Conservation (phyloP, 2,888 invertebrate species). For the Trichopria drosophilae region DNA sequence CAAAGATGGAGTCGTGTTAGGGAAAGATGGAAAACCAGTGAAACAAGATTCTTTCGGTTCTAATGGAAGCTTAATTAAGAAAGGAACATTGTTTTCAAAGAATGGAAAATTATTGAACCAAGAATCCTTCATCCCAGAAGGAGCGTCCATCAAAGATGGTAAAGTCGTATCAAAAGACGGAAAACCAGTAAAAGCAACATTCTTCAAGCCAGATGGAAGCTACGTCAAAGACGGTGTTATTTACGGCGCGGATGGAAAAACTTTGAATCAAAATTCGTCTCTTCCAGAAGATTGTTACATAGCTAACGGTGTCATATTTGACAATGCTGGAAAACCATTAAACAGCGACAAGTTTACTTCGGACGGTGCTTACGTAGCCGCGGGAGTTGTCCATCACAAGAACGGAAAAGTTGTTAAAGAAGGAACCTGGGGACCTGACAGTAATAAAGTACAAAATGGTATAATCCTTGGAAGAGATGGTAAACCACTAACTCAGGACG, state of each 20-base stretch:
- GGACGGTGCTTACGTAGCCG: slow-evolving; percentile 51
- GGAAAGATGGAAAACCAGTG: slow-evolving; percentile 49
- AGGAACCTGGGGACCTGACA: slow-evolving; percentile 52
- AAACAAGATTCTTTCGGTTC: slow-evolving; percentile 52
- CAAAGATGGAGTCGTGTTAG: slow-evolving; percentile 47
- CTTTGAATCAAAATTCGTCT: slow-evolving; percentile 44
- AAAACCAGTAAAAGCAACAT: slow-evolving; percentile 48
- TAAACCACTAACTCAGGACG: slow-evolving; percentile 50
- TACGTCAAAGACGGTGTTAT: slow-evolving; percentile 51
- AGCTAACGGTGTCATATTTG: slow-evolving; percentile 51
- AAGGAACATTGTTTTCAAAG: slow-evolving; percentile 46
- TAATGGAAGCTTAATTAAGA: slow-evolving; percentile 48
- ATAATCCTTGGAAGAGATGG: slow-evolving; percentile 51
- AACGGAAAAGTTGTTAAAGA: slow-evolving; percentile 48
- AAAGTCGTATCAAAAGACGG: slow-evolving; percentile 49
- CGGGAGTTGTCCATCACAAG: slow-evolving; percentile 47
- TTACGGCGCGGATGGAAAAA: slow-evolving; percentile 50
- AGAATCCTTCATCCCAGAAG: slow-evolving; percentile 52
- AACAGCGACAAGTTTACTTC: slow-evolving; percentile 50
- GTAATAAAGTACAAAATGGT: slow-evolving; percentile 51
- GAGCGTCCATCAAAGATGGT: slow-evolving; percentile 50
- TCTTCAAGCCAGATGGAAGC: slow-evolving; percentile 54
- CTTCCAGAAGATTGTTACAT: slow-evolving; percentile 51
- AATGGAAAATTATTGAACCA: slow-evolving; percentile 52
- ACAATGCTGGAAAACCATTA: slow-evolving; percentile 44